Percentiles rank a stretch among this genome's conserved stretches.
Conservation (phyloP, 2,888 invertebrate species). For the Cepaea hortensis region DNA sequence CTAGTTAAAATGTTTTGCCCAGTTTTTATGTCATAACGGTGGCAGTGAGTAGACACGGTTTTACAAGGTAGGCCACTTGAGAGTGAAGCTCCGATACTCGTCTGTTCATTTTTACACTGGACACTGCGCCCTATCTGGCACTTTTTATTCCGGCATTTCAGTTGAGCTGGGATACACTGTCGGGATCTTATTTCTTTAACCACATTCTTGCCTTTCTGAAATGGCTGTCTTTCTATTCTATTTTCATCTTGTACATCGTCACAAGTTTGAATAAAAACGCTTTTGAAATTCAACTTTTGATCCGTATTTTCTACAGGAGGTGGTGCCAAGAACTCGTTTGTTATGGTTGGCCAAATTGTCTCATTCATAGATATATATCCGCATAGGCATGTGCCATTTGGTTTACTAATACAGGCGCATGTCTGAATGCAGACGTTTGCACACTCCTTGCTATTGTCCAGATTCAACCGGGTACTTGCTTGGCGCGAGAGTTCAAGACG, state of each 20-base stretch:
- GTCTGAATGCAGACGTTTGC: neutral
- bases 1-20: neutral
- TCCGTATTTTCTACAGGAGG: neutral
- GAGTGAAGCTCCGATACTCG: neutral
- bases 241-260: neutral
- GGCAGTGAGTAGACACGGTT: neutral
- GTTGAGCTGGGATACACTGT: neutral
- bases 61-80: neutral
- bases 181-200: neutral
- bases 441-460: neutral
- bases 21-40: neutral
- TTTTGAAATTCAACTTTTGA: neutral
- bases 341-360: neutral
- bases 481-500: neutral
- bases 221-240: neutral
- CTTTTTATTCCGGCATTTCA: constrained; percentile 21
- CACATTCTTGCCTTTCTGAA: neutral
- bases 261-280: neutral
- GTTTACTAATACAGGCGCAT: constrained; percentile 17
- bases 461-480: neutral
- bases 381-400: constrained; percentile 1
- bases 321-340: neutral
- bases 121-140: constrained; percentile 8
- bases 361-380: neutral
- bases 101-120: neutral